Base-by-base conservation (phyloP, 2,888 invertebrate species). In the Drosophila lacicola region DNA sequence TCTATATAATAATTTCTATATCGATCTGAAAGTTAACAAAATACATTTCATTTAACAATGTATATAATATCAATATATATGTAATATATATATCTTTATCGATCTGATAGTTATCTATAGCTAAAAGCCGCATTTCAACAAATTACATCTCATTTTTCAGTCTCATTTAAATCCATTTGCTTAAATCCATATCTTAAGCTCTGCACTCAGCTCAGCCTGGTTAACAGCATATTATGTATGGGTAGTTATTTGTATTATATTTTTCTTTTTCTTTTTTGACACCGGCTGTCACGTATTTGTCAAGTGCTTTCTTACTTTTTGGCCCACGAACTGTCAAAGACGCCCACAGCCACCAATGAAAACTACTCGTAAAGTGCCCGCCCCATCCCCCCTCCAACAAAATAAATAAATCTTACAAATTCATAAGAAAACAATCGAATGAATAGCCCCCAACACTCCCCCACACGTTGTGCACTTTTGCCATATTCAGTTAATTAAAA, bases 401-500 rank as follows among this genome's bases (percentile, higher is more conserved):
- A 58, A 21, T 21, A 70, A 75, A 71, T 37, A 65, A 84, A 81
- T 65, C 60, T 56, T 37, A 9, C 44, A 63, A 53, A 49, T 51
- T 54, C 55, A 47, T 53, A 57, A 25, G 21, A 57, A 50, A 66
- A 39, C 50, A 46, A 64, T 74, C 21, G 57, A 44, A 53, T 53
- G 10, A 21, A 46, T 41, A 41, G 54, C 67, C 71, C 80, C 68
- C 70, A 84, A 80, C 82, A 66, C 62, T 29, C 67, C 71, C 75
- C 68, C 70, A 84, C 83, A 86, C 66, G 60, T 25, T 70, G 39
- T 62, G 39, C 37, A 62, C 62, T 58, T 61, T 69, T 46, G 25
- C 76, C 76, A 80, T 76, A 75, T 82, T 85, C 66, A 70, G 89
- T 89, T 84, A 82, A 82, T 89, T 82, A 82, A 89, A 81, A 82